Evolutionary conservation across 2,113 vertebrate species (phyloP).

Genomic region (Hippoglossus stenolepis): DNA sequence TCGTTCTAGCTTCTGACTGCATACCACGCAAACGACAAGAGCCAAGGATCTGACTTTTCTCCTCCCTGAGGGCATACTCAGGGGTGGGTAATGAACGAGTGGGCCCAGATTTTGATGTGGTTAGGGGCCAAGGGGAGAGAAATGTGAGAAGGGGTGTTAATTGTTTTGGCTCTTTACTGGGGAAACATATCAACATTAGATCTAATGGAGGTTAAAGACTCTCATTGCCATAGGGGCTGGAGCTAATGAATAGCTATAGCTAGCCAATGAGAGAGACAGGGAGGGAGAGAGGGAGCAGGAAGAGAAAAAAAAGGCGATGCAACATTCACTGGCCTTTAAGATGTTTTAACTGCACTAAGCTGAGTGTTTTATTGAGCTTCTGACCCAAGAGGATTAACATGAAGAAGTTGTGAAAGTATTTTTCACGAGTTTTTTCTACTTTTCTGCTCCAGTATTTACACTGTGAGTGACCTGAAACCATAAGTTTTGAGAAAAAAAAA

Average conservation of each 20-base stretch:
- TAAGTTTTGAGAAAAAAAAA: constrained; percentile 16
- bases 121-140: constrained; percentile 88
- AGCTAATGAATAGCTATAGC: constrained; percentile 80
- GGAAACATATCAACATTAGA: constrained; percentile 91
- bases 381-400: constrained; percentile 67
- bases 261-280: constrained; percentile 66
- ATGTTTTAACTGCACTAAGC: constrained; percentile 54
- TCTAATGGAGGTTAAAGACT: constrained; percentile 83
- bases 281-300: constrained; percentile 35
- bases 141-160: constrained; percentile 91
- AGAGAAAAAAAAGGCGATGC: constrained; percentile 35
- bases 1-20: constrained; percentile 61
- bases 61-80: constrained; percentile 77
- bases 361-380: constrained; percentile 68
- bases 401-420: constrained; percentile 54
- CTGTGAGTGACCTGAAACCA: constrained; percentile 32
- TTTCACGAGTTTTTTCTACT: constrained; percentile 29
- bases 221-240: constrained; percentile 77
- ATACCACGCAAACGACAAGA: constrained; percentile 73
- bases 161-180: constrained; percentile 90
- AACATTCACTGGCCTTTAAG: constrained; percentile 64
- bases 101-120: constrained; percentile 82
- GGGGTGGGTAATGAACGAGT: constrained; percentile 81
- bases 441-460: constrained; percentile 13
- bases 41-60: constrained; percentile 70